Base-by-base conservation (phyloP, 2,888 invertebrate species). In the Ormyrus nitidulus region DNA sequence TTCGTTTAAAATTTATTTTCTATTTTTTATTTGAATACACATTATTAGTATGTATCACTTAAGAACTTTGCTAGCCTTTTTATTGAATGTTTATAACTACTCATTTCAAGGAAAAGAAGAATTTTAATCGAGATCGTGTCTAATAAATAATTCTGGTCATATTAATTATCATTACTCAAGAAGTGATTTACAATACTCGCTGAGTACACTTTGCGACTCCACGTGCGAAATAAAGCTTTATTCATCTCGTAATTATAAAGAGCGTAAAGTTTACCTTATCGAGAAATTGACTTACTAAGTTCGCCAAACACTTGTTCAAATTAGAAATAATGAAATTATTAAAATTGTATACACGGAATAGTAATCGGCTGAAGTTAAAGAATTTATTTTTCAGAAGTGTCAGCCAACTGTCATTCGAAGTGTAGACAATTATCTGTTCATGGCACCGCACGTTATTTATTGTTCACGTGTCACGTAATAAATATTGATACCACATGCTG, bases 71-170 rank as follows among this genome's bases (percentile, higher is more conserved):
- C 62, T 76, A 9, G 53, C 51, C 68, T 58, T 54, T 54, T 70
- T 75, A 66, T 66, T 51, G 59, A 58, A 6, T 0, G 49, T 58
- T 2, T 6, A 44, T 51, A 51, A 61, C 46, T 54, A 72, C 51
- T 61, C 59, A 34, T 68, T 70, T 79, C 58, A 13, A 66, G 49
- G 54, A 71, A 74, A 70, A 70, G 11, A 48, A 51, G 58, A 59
- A 53, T 59, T 65, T 49, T 1, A 56, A 75, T 59, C 34, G 70
- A 66, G 54, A 71, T 61, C 61, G 70, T 69, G 58, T 56, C 65
- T 48, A 71, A 75, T 80, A 80, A 80, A 75, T 71, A 66, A 79
- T 62, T 59, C 34, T 1, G 58, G 61, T 80, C 54, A 48, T 71
- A 65, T 64, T 54, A 70, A 79, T 79, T 75, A 80, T 74, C 75